Base-by-base conservation (phyloP, 2,888 invertebrate genomes). In the Lycophotia porphyrea region DNA sequence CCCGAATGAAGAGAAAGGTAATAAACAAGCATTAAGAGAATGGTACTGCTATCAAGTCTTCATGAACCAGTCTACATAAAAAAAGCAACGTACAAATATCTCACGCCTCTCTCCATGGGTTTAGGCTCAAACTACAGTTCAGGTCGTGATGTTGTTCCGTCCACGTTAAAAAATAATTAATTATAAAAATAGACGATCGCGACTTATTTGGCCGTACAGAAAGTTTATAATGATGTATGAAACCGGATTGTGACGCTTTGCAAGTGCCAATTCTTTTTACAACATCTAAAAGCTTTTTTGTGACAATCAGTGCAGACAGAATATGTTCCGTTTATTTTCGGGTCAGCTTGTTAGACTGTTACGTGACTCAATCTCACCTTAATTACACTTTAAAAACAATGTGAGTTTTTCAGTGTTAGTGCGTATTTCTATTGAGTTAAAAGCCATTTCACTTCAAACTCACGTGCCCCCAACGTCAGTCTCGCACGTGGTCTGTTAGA, bases 381-480 rank as follows among this genome's bases (percentile, higher is more conserved):
- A 80, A 86, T 78, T 78, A 71, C 67, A 74, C 66, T 77, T 77
- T 52, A 71, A 81, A 79, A 79, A 77, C 76, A 78, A 67, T 81
- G 69, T 63, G 64, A 63, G 63, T 72, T 87, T 78, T 80, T 83
- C 70, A 55, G n/a, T 63, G n/a, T 76, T 69, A 68, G 69, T 69
- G 64, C 39, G 76, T 76, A 81, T 86, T 87, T 85, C 80, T 75
- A 78, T 78, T 71, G 79, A 85, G 86, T 84, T 88, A 88, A 84
- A 89, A 87, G 85, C 85, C 73, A 88, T 88, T 87, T 88, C 72
- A 79, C 74, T 84, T 87, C 71, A 82, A 78, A 67, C 74, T 82
- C 88, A 87, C 89, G 89, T 85, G 89, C 84, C 84, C 76, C 70
- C 80, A 83, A 83, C 76, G 78, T 84, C 84, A 87, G 78, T 80